Conservation (phyloP, 2,797 vertebrate species). For the Catamblyrhynchus diadema region DNA sequence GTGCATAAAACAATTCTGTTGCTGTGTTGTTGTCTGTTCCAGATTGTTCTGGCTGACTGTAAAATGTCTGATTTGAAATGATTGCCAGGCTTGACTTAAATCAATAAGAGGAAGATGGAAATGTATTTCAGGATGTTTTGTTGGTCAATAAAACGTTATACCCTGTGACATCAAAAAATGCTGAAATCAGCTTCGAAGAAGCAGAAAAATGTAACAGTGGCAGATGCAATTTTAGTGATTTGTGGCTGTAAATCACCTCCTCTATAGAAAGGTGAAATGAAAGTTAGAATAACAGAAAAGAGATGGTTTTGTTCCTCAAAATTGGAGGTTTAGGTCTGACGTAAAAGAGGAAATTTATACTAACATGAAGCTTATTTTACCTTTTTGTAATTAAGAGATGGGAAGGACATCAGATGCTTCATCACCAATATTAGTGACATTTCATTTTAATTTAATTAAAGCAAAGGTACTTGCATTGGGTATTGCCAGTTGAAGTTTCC, state of each 20-base stretch:
- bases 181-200: conserved; percentile 52
- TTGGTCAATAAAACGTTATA: conserved; percentile 61
- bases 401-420: background rate
- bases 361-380: background rate
- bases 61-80: conserved; percentile 47
- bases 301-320: background rate
- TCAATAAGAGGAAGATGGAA: conserved; percentile 58
- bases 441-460: conserved; percentile 2
- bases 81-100: conserved; percentile 40
- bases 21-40: background rate
- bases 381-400: background rate
- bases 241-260: background rate
- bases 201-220: background rate
- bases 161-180: conserved; percentile 20
- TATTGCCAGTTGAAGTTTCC: background rate
- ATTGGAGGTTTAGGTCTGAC: background rate
- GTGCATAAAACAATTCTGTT: background rate
- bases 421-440: background rate
- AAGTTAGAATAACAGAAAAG: background rate
- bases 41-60: background rate
- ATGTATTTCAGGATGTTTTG: conserved; percentile 45
- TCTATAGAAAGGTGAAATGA: background rate
- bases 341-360: background rate
- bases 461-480: background rate
- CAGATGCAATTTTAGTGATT: conserved; percentile 30